Base-by-base conservation (phyloP, 2,888 invertebrate genomes). In the Dastarcus helophoroides region DNA sequence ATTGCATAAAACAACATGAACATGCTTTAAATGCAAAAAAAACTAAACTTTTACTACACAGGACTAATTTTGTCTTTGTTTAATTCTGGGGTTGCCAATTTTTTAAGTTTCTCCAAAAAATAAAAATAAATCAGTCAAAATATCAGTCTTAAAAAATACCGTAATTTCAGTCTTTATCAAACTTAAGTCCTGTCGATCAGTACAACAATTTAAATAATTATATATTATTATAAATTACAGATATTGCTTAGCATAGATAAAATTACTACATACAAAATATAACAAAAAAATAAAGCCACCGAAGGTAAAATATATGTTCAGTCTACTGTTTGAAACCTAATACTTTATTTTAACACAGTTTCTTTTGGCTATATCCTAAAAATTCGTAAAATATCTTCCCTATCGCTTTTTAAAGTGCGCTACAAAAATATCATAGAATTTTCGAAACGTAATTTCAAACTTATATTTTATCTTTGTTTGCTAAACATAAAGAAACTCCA, bases 1-100 rank as follows among this genome's bases (percentile, higher is more conserved):
- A 62, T 61, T 61, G 61, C 60, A 60, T 61, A 56, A 58, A 60
- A 58, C 58, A 61, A 60, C 61, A 60, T 44, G 53, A 59, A 59
- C 62, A 61, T 62, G 62, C 62, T 48, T 26, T 32, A 55, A 55
- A 57, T 60, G 60, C 60, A 60, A 54, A 56, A n/a, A n/a, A 53
- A 53, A 54, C 46, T 50, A 53, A 53, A n/a, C 53, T 51, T 32
- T 39, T 29, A 33, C 48, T 51, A 51, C 48, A 53, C 53, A 53
- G 53, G 53, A 51, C 51, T 44, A 50, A 44, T 47, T 44, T 36
- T 24, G 27, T 25, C 25, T n/a, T n/a, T n/a, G n/a, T n/a, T 26
- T 29, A 46, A 46, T 42, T 40, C 35, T 41, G 53, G 56, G 56
- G 55, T 64, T 65, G 67, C 66, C 66, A 67, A 67, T 64, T 35